Evolutionary conservation across 92 coral and sea anemone genomes (phyloP), one percentile per base, ranked within the genome.

Genomic region (Zoanthus sansibaricus): DNA sequence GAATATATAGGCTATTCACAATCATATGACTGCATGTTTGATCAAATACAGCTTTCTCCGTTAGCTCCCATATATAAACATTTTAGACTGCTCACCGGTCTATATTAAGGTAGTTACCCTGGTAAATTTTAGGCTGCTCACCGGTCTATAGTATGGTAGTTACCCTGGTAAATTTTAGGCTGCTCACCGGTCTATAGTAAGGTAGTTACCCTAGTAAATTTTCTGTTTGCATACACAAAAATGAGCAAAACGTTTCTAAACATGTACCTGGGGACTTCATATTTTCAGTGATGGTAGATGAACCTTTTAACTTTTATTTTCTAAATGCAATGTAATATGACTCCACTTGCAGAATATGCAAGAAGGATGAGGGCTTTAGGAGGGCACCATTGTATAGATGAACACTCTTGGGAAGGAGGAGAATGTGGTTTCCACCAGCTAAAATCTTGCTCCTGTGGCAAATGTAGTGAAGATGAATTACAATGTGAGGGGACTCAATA

Each of bases 281-380:
- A 20, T 21, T 68, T 68, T 68, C 73, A 68, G 73, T 20, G 73
- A 68, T 68, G 2, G 73, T 20, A 68, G 73, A 25, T 25, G 25
- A 25, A 25, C 25, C 25, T 25, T 25, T 25, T 25, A 25, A 25
- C 25, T 25, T 25, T 25, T 25, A 25, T 25, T 25, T 25, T 25
- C 25, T 25, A 25, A 25, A 25, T 25, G 25, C 25, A 25, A 25
- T 25, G 25, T 25, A 25, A 25, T 25, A 25, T 25, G 25, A 25
- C 25, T 25, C 25, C 25, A 25, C 55, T 71, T 62, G 89, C 77
- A 17, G 84, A 87, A 21, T 87, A 87, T 76, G 89, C 89, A 17
- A 76, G 89, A 30, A 87, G 89, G 51, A 77, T 76, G 84, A 77
- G 77, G 66, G 55, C 83, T 10, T 76, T 87, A 33, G 85, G 89